These are phyloP conservation scores for Lacerta bilineata DNA, from an alignment of 2,797 vertebrate species.

Conservation along the genomic window DNA sequence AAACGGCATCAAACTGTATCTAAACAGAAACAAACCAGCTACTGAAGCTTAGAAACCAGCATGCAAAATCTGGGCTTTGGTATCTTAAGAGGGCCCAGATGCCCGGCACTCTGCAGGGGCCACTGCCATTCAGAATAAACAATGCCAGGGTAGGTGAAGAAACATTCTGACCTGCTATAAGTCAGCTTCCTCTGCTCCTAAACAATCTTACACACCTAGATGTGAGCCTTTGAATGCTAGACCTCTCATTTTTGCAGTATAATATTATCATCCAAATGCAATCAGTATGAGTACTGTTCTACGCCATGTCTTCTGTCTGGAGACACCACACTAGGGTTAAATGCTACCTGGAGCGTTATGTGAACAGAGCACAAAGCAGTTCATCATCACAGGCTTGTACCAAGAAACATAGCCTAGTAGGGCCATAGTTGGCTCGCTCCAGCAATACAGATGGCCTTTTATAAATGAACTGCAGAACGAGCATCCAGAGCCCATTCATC, in stretches of 20 bases:
- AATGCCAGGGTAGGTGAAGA: background rate
- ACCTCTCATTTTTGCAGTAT: background rate
- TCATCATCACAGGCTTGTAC: slow-evolving; percentile 47
- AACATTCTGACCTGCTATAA: background rate
- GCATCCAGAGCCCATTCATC: slow-evolving; percentile 62
- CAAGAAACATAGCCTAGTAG: slow-evolving; percentile 29
- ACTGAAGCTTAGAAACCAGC: too few relatives aligned
- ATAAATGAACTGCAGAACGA: slow-evolving; percentile 57
- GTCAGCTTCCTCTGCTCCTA: background rate
- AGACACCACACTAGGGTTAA: slow-evolving; percentile 44
- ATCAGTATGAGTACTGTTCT: slow-evolving; percentile 16
- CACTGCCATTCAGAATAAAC: background rate
- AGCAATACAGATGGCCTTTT: slow-evolving; percentile 50
- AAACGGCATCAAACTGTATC: too few relatives aligned
- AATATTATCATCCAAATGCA: slow-evolving; percentile 22
- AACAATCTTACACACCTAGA: background rate
- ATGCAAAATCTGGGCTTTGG: too few relatives aligned
- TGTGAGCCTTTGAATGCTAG: background rate
- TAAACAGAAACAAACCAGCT: too few relatives aligned
- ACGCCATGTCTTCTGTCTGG: slow-evolving; percentile 17
- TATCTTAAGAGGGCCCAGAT: too few relatives aligned
- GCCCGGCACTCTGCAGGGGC: background rate
- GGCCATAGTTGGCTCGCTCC: slow-evolving; percentile 43
- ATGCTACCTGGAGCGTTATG: slow-evolving; percentile 52
- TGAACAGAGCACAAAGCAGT: slow-evolving; percentile 45